Evolutionary conservation across 2,888 invertebrate species (phyloP), one percentile per base, ranked within the genome.

Genomic region (Lingula anatina): DNA sequence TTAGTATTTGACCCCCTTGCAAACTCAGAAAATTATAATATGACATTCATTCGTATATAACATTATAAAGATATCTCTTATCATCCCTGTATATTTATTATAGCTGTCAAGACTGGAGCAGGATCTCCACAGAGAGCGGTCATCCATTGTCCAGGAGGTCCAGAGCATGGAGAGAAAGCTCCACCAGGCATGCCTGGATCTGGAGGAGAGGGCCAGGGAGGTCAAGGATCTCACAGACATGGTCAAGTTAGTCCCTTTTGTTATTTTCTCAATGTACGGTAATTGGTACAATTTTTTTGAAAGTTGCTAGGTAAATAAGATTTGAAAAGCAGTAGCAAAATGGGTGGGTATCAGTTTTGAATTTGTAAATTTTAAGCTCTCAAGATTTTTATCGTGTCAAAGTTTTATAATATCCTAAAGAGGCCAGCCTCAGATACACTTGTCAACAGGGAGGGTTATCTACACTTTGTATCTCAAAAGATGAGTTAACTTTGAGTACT

Each of bases 41-140:
- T 31, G 35, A 15, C 35, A 31, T 9, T 9, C 35, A 9, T 31
- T 12, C 15, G 35, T 15, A 31, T 12, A 12, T 31, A 31, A 31
- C 9, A 31, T 15, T 31, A 15, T 31, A 15, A 31, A 15, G n/a
- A 39, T 39, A n/a, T 31, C 35, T 12, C 9, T n/a, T n/a, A 15
- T 31, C 9, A 31, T 31, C 35, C 9, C 15, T 31, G 9, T n/a
- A n/a, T n/a, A n/a, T n/a, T n/a, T n/a, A n/a, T n/a, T n/a, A 5
- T 53, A 71, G 70, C 56, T 71, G 35, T 62, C 62, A 1, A 57
- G 51, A 12, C 46, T 66, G n/a, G 70, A 72, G 52, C 66, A 68
- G 47, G 59, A 64, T 53, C 54, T 70, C 43, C 50, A 67, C 48
- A 59, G 59, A 35, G 66, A 65, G 26, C 64, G 66, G 46, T 54